Evolutionary conservation across 2,888 invertebrate species (phyloP).

Genomic region (Caenorhabditis sp.): DNA sequence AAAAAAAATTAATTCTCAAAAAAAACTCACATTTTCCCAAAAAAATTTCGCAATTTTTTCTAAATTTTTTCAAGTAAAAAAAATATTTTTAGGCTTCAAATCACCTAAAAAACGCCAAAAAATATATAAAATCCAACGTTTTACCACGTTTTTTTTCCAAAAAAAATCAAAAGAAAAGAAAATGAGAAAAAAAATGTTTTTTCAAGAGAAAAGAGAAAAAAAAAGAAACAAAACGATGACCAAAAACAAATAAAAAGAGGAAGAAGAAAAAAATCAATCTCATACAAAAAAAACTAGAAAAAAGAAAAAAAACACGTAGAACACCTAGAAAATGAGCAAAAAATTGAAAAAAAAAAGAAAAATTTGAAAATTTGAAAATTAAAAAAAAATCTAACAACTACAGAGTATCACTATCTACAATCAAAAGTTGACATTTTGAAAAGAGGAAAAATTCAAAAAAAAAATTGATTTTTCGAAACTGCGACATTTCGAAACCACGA

Average conservation of each 20-base stretch:
- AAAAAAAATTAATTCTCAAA: too few relatives aligned
- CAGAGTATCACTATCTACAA: not conserved
- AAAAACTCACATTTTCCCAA: too few relatives aligned
- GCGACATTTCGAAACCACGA: too few relatives aligned
- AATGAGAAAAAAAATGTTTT: too few relatives aligned
- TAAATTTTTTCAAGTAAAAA: too few relatives aligned
- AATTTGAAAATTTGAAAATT: not conserved
- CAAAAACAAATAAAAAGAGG: slow-evolving; percentile 2
- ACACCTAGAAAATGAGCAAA: not conserved
- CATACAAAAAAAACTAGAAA: not conserved
- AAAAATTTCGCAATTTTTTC: too few relatives aligned
- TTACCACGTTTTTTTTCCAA: not conserved
- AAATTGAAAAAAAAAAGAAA: not conserved
- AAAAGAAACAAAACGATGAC: slow-evolving; percentile 2
- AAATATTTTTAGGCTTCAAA: too few relatives aligned
- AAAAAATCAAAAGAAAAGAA: too few relatives aligned
- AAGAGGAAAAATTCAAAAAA: slow-evolving; percentile 3
- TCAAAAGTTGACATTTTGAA: not conserved
- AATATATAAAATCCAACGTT: not conserved
- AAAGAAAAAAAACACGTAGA: not conserved
- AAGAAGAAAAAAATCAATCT: slow-evolving; percentile 17
- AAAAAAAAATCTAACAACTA: not conserved
- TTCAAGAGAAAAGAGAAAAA: not conserved
- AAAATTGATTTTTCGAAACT: too few relatives aligned
- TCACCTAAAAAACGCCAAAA: not conserved